phyloP scores from a whole-genome alignment of 2,888 invertebrate species.

The Scaptomyza reducta region DNA sequence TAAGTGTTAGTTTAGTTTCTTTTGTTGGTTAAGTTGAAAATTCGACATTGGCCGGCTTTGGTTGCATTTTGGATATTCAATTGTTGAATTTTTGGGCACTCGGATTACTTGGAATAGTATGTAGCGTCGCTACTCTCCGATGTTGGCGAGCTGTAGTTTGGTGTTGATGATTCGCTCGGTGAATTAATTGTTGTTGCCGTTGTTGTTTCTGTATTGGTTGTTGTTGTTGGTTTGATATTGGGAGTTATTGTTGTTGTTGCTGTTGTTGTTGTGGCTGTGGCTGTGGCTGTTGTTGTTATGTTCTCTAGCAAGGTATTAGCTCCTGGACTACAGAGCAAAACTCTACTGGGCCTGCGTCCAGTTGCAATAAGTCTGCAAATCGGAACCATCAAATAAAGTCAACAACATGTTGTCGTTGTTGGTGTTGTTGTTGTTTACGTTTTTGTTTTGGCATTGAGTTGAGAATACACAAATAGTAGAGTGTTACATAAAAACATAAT shows the following conservation, averaged over 20 bases:
- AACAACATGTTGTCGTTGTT: constrained; percentile 3
- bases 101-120: constrained; percentile 70
- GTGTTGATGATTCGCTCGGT: constrained; percentile 55
- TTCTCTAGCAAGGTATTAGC: constrained; percentile 72
- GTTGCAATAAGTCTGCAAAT: constrained; percentile 84
- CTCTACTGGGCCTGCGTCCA: constrained; percentile 84
- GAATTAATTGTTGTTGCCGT: constrained; percentile 33
- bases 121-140: constrained; percentile 72
- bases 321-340: constrained; percentile 81
- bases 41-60: constrained; percentile 74
- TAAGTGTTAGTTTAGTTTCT: constrained; percentile 19
- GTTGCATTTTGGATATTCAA: constrained; percentile 35
- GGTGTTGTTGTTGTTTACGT: constrained; percentile 1
- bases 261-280: constrained; percentile 38
- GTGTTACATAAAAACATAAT: constrained; percentile 38
- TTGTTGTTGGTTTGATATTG: constrained; percentile 39
- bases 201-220: constrained; percentile 34
- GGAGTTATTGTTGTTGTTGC: constrained; percentile 37
- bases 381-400: constrained; percentile 44
- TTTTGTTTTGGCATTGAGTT: constrained; percentile 21
- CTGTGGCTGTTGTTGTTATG: constrained; percentile 44
- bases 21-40: constrained; percentile 54
- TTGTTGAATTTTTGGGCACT: constrained; percentile 47
- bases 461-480: constrained; percentile 40
- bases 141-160: constrained; percentile 69